Conservation (phyloP, 1,140 invertebrate species). For the Mycetomoellerius zeteki region DNA sequence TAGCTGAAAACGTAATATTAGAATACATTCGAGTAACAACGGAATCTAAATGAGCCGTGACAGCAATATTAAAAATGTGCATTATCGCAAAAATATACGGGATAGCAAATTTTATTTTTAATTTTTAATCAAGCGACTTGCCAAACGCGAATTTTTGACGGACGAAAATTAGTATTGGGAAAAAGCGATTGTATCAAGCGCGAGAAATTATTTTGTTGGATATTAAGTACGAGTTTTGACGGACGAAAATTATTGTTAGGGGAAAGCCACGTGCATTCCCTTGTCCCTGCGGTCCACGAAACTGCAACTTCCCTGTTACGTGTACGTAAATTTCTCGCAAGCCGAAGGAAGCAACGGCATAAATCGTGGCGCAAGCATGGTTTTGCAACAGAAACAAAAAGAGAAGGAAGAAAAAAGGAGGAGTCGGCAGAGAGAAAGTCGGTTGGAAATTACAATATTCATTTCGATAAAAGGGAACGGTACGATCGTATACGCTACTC, state of each 20-base stretch:
- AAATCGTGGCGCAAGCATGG: conserved; percentile 27
- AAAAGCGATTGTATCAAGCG: not conserved
- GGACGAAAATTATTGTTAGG: conserved; percentile 30
- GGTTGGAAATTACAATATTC: conserved; percentile 59
- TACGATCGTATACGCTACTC: conserved; percentile 18
- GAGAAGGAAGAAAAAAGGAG: not conserved
- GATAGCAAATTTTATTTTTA: not conserved
- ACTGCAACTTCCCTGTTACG: conserved; percentile 24
- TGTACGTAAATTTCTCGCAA: conserved; percentile 55
- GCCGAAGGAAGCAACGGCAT: conserved; percentile 48
- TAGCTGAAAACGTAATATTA: conserved; percentile 12
- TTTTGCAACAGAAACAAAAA: conserved; percentile 29
- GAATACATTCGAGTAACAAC: not conserved
- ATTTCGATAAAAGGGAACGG: conserved; percentile 50
- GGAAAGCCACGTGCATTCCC: not conserved
- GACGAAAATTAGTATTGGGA: not conserved
- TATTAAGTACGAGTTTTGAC: conserved; percentile 7
- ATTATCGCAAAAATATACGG: not conserved
- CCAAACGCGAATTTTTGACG: not conserved
- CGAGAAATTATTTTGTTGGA: not conserved
- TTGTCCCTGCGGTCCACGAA: conserved; percentile 10
- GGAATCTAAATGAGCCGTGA: conserved; percentile 9
- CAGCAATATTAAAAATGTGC: conserved; percentile 26
- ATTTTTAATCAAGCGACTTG: conserved; percentile 2
- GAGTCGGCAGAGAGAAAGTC: not conserved